Conservation (phyloP, 1,140 invertebrate genomes). For the Eulimnadia texana region DNA sequence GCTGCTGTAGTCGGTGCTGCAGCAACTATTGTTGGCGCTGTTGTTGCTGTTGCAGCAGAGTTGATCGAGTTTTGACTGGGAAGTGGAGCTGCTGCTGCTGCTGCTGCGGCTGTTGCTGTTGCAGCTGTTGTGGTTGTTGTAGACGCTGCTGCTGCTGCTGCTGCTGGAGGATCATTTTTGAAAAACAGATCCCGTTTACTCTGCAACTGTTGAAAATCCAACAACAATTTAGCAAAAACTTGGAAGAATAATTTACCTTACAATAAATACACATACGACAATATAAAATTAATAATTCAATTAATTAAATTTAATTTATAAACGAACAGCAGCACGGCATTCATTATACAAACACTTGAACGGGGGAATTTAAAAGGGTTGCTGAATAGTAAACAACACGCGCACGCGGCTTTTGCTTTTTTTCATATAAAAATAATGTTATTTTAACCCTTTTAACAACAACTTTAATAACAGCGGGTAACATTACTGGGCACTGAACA, state of each 20-base stretch:
- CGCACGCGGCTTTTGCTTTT: background rate
- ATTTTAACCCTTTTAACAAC: too few relatives aligned
- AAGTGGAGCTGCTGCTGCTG: background rate
- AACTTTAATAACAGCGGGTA: too few relatives aligned
- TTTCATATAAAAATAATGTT: too few relatives aligned
- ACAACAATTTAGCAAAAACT: conserved; percentile 19
- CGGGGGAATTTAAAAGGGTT: background rate
- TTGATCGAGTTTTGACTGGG: background rate
- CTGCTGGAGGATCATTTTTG: conserved; percentile 34
- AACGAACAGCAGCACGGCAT: background rate
- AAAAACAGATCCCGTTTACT: conserved; percentile 62
- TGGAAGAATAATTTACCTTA: background rate
- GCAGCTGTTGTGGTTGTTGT: too few relatives aligned
- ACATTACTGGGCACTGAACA: too few relatives aligned
- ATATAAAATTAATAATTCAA: background rate
- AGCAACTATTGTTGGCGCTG: background rate
- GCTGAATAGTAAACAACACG: background rate
- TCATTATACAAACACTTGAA: background rate
- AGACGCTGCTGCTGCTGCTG: background rate
- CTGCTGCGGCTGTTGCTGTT: background rate
- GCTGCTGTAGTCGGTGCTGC: background rate
- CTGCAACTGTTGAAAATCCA: conserved; percentile 43
- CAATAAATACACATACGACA: conserved; percentile 1
- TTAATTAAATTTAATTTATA: background rate
- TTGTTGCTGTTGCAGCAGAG: background rate